phyloP scores from a whole-genome alignment of 1,140 invertebrate genomes.

The Parapsyche elsis region DNA sequence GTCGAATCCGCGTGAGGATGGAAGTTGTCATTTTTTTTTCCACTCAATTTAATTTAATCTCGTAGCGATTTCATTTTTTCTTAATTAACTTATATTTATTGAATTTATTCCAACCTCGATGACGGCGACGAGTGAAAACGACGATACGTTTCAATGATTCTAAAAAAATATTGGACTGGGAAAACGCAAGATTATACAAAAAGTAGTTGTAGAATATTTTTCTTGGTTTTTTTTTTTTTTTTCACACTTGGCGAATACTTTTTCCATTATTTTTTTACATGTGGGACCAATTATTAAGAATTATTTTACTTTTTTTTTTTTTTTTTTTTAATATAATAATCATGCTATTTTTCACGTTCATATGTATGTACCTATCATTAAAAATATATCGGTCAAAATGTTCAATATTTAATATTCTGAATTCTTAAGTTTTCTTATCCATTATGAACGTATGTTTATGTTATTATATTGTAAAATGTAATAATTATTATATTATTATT shows the following conservation, averaged over 20 bases:
- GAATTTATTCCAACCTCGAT: neutral
- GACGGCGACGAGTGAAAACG: neutral
- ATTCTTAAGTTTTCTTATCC: neutral
- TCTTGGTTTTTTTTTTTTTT: neutral
- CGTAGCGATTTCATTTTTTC: neutral
- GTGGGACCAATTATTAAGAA: neutral
- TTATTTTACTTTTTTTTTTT: neutral
- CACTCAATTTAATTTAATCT: neutral
- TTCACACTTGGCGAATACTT: neutral
- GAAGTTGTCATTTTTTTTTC: neutral
- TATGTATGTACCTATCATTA: neutral
- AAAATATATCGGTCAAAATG: neutral
- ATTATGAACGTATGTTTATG: slow-evolving; percentile 10
- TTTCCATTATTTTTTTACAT: neutral
- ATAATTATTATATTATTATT: slow-evolving; percentile 31
- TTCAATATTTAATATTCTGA: neutral
- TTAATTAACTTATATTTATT: slow-evolving; percentile 8
- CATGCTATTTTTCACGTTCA: neutral
- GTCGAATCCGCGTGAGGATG: neutral
- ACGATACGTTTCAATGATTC: neutral
- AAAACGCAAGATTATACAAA: neutral
- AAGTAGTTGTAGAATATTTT: neutral
- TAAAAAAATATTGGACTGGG: neutral
- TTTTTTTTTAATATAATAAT: neutral
- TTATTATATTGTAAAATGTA: slow-evolving; percentile 21